Evolutionary conservation across 2,113 vertebrate species (phyloP), one percentile per base, ranked within the genome.

Genomic region (Morone chrysops): DNA sequence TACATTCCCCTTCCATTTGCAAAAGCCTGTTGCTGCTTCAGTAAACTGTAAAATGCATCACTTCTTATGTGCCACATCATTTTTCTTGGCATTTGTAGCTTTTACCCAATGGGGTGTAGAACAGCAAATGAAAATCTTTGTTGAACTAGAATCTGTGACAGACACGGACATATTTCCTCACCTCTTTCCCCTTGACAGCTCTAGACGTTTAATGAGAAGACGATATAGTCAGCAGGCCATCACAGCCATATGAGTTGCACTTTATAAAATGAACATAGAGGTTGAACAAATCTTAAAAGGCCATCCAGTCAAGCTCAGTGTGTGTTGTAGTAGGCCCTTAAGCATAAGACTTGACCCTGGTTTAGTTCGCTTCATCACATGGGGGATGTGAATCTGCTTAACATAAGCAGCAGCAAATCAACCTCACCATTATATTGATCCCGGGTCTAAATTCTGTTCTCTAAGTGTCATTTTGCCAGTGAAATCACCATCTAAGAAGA

Each of bases 381-480:
- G 54, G 31, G 31, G 31, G 70, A 81, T 36, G 8, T 48, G 83
- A 75, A 84, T 82, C 75, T 87, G 71, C 59, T 87, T 88, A 75
- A 84, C 81, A 83, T 78, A 78, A 77, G 83, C 57, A 54, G 79
- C 14, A 80, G 87, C 50, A 71, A 72, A 71, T 84, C 84, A 75
- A 47, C 14, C 53, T 65, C 56, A 69, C 50, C 2, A 3, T 47
- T 4, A 14, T 72, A 92, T 87, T 65, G 90, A 92, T 89, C 84
- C 45, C 2, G 8, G 59, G 57, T 76, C 75, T 69, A 25, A 47
- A 59, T 77, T 57, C 56, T 86, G 60, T 80, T 70, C 60, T 86
- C 76, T 78, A 78, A 81, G 70, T 78, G 84, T 86, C 81, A 78
- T 80, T 78, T 83, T 66, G 65, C 82, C 88, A 83, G 71, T 89